Percentiles rank a stretch among this genome's conserved stretches.
phyloP scores from a whole-genome alignment of 64 coral and sea anemone genomes.

The Cladopsammia gracilis region DNA sequence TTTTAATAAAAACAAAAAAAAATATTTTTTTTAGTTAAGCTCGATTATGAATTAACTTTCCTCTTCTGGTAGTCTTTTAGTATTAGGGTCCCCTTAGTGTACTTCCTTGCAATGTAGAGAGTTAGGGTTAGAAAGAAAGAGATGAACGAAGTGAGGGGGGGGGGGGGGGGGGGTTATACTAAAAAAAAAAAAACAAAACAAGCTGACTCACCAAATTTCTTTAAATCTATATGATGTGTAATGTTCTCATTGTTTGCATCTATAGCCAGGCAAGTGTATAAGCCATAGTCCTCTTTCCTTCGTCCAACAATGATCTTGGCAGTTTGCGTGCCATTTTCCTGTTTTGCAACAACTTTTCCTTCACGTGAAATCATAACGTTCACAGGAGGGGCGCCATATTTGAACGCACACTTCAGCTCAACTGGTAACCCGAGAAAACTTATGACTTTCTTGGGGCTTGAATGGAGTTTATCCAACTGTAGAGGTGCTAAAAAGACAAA shows the following conservation, averaged over 20 bases:
- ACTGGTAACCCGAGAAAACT: conserved; percentile 21
- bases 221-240: background rate
- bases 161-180: too few species aligned
- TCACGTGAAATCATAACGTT: background rate
- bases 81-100: too few species aligned
- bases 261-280: conserved; percentile 29
- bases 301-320: background rate
- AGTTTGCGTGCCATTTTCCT: background rate
- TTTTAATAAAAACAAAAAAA: background rate
- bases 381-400: conserved; percentile 28
- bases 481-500: background rate
- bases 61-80: too few species aligned
- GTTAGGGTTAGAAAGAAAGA: too few species aligned
- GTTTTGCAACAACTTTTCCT: background rate
- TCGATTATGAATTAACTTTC: too few species aligned
- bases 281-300: background rate
- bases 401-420: conserved; percentile 11
- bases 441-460: background rate
- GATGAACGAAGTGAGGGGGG: too few species aligned
- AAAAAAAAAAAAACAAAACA: too few species aligned
- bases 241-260: conserved; percentile 6
- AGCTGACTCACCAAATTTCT: background rate
- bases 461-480: conserved; percentile 6
- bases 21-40: background rate
- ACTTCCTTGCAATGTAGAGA: too few species aligned